A percentile compares a stretch with the other conserved stretches of the same genome.
phyloP scores from a whole-genome alignment of 1,140 invertebrate species.

The Drosophila athabasca region DNA sequence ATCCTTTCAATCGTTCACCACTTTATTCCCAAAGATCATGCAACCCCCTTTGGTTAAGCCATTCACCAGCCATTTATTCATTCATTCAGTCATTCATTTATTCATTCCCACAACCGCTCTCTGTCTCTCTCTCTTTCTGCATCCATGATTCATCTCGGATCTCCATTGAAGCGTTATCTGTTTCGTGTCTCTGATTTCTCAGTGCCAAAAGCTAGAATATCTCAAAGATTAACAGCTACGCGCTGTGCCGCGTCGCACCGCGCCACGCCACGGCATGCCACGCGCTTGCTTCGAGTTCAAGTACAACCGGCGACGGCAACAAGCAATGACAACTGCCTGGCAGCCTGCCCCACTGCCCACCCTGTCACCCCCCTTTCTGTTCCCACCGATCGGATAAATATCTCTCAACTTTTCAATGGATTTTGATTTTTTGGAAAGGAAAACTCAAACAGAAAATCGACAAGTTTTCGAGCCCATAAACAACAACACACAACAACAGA shows the following conservation, averaged over 20 bases:
- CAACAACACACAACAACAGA: conserved; percentile 21
- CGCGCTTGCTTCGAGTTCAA: conserved; percentile 62
- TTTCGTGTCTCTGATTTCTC: conserved; percentile 29
- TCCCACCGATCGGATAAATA: conserved; percentile 20
- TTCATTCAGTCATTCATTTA: no score
- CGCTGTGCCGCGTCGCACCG: background rate
- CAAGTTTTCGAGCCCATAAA: conserved; percentile 45
- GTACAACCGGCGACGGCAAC: conserved; percentile 69
- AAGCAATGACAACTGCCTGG: conserved; percentile 49
- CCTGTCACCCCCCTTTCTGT: background rate
- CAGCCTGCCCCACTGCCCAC: background rate
- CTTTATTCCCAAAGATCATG: no score
- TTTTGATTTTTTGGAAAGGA: conserved; percentile 49
- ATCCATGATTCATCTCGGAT: conserved; percentile 18
- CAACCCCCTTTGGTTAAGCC: no score
- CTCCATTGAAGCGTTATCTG: conserved; percentile 38
- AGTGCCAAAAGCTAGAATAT: conserved; percentile 19
- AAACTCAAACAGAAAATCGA: conserved; percentile 44
- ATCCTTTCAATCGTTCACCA: no score
- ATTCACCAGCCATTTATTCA: no score
- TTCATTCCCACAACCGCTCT: no score
- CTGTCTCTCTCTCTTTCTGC: no score
- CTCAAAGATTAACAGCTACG: conserved; percentile 36
- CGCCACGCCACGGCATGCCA: conserved; percentile 17
- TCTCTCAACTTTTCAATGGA: conserved; percentile 62